Conservation (phyloP, 2,797 vertebrate species). For the Falco rusticolus region DNA sequence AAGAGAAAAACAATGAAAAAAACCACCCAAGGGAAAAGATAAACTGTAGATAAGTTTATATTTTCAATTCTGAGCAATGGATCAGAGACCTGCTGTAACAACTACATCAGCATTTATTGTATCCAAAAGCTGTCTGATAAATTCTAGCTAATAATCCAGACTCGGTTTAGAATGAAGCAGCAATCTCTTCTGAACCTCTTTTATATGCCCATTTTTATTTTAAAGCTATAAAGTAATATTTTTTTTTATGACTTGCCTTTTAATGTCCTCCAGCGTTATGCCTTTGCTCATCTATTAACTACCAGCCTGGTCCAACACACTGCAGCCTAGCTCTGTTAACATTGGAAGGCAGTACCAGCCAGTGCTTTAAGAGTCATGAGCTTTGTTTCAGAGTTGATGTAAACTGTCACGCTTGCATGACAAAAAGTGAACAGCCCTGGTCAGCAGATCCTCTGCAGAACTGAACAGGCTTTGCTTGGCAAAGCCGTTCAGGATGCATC, state of each 20-base stretch:
- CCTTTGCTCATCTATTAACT: not conserved
- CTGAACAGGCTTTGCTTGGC: not conserved
- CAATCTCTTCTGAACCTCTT: not conserved
- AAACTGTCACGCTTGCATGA: not conserved
- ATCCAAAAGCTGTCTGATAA: not conserved
- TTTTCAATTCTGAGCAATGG: not conserved
- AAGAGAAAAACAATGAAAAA: not conserved
- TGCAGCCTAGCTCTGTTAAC: not conserved
- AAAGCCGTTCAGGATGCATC: not conserved
- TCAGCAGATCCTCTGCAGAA: not conserved
- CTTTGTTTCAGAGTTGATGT: not conserved
- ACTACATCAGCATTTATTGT: not conserved
- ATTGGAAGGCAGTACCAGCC: not conserved
- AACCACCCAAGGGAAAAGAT: not conserved
- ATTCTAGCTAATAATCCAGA: constrained; percentile 15
- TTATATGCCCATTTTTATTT: constrained; percentile 16
- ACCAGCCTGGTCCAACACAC: not conserved
- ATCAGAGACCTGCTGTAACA: not conserved
- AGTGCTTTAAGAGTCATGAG: not conserved
- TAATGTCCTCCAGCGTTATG: not conserved
- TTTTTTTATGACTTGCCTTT: constrained; percentile 4
- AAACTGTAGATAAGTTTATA: not conserved
- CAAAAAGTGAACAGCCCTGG: not conserved
- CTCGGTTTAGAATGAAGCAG: not conserved
- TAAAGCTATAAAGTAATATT: not conserved